phyloP scores from a whole-genome alignment of 2,888 invertebrate species.

The Hyposoter dolosus region DNA sequence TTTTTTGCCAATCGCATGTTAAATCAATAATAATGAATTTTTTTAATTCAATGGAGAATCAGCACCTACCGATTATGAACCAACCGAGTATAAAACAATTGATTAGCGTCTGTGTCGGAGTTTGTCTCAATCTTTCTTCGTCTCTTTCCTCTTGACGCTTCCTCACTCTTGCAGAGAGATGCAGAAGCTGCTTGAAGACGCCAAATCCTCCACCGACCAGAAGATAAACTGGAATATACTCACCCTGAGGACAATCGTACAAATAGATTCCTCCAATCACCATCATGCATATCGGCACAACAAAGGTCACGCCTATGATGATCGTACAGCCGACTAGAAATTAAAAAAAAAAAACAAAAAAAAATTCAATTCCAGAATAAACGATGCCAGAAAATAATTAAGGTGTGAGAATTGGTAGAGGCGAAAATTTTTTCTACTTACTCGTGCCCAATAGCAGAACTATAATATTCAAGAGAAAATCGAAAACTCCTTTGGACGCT shows the following conservation, averaged over 20 bases:
- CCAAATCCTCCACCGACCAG: slow-evolving; percentile 89
- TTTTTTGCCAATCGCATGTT: too few species aligned
- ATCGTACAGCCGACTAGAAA: slow-evolving; percentile 89
- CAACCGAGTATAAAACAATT: slow-evolving; percentile 89
- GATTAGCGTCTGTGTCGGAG: slow-evolving; percentile 86
- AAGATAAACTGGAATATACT: slow-evolving; percentile 89
- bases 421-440: slow-evolving; percentile 82
- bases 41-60: background rate
- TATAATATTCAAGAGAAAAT: slow-evolving; percentile 88
- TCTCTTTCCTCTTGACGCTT: slow-evolving; percentile 86
- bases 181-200: slow-evolving; percentile 88
- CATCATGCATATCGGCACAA: slow-evolving; percentile 89
- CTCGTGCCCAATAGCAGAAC: slow-evolving; percentile 88
- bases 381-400: too few species aligned
- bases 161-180: slow-evolving; percentile 86
- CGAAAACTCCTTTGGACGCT: slow-evolving; percentile 87
- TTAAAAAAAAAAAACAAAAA: background rate
- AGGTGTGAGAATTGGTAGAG: too few species aligned
- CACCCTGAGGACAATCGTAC: slow-evolving; percentile 88
- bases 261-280: slow-evolving; percentile 88
- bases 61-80: slow-evolving; percentile 88
- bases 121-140: slow-evolving; percentile 86
- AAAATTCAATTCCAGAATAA: background rate
- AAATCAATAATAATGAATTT: background rate
- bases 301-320: slow-evolving; percentile 87